A percentile compares a stretch with the other conserved stretches of the same genome.
phyloP scores from a whole-genome alignment of 2,888 invertebrate genomes.

The Standfussiana lucernea region DNA sequence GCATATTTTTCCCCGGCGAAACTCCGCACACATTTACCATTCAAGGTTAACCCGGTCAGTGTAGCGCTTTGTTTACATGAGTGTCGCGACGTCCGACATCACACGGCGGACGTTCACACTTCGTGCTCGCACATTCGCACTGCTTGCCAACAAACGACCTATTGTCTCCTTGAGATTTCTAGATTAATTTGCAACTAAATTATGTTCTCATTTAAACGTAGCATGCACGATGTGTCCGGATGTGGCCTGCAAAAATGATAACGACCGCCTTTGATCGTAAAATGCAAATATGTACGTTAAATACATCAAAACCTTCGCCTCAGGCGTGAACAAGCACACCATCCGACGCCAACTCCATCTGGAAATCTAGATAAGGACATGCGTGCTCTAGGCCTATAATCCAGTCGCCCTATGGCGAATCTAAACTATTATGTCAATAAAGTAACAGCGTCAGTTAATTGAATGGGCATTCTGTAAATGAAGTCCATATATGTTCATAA shows the following conservation, averaged over 20 bases:
- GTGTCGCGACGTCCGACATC: slow-evolving; percentile 77
- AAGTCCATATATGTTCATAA: slow-evolving; percentile 61
- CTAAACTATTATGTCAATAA: slow-evolving; percentile 80
- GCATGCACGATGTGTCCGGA: slow-evolving; percentile 34
- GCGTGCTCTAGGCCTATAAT: slow-evolving; percentile 79
- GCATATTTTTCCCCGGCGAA: slow-evolving; percentile 89
- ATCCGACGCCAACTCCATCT: slow-evolving; percentile 70
- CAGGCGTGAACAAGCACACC: slow-evolving; percentile 77
- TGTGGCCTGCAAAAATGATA: slow-evolving; percentile 62
- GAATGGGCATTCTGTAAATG: slow-evolving; percentile 74
- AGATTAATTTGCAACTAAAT: slow-evolving; percentile 62
- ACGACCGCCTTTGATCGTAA: slow-evolving; percentile 40
- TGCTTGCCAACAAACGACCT: slow-evolving; percentile 68
- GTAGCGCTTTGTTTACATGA: slow-evolving; percentile 87
- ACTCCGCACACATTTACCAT: slow-evolving; percentile 89
- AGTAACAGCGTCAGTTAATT: slow-evolving; percentile 79
- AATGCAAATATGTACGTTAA: slow-evolving; percentile 59
- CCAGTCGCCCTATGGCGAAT: slow-evolving; percentile 70
- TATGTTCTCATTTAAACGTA: slow-evolving; percentile 40
- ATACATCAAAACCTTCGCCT: slow-evolving; percentile 71
- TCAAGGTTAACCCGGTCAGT: slow-evolving; percentile 90
- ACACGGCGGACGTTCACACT: slow-evolving; percentile 72
- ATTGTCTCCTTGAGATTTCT: slow-evolving; percentile 63
- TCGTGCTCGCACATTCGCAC: slow-evolving; percentile 56
- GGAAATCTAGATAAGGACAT: slow-evolving; percentile 78